Percentiles rank a stretch among this genome's conserved stretches.
Conservation (phyloP, 1,140 invertebrate species). For the Galendromus occidentalis region DNA sequence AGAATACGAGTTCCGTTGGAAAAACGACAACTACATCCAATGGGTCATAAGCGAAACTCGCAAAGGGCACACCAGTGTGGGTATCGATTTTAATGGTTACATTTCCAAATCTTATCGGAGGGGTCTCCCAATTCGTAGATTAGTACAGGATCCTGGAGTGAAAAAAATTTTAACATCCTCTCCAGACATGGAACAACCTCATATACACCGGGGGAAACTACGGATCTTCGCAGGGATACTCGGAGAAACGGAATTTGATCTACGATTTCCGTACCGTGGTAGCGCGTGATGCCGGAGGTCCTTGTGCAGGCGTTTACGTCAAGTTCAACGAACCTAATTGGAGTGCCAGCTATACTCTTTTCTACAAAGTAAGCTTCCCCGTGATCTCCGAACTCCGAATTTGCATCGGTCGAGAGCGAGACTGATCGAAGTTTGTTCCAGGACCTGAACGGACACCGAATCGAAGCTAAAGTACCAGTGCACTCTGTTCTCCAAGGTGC, state of each 20-base stretch:
- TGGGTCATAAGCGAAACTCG: slow-evolving; percentile 46
- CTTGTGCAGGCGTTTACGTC: slow-evolving; percentile 63
- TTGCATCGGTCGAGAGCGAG: no score
- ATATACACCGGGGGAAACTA: slow-evolving; percentile 57
- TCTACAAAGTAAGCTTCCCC: slow-evolving; percentile 45
- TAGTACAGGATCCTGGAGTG: neutral
- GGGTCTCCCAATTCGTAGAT: neutral
- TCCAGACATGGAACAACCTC: slow-evolving; percentile 33
- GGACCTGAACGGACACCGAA: neutral
- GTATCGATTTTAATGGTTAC: neutral
- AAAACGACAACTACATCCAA: slow-evolving; percentile 48
- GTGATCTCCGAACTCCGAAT: no score
- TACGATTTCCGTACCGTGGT: slow-evolving; percentile 66
- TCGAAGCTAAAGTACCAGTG: neutral
- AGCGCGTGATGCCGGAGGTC: slow-evolving; percentile 52
- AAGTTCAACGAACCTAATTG: slow-evolving; percentile 36
- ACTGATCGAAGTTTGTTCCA: neutral
- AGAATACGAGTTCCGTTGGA: slow-evolving; percentile 55
- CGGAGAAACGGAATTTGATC: slow-evolving; percentile 64
- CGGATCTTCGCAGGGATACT: slow-evolving; percentile 55
- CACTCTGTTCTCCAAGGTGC: neutral
- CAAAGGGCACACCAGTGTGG: slow-evolving; percentile 13
- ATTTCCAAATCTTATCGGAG: neutral
- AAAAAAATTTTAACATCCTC: neutral
- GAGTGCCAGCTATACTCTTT: slow-evolving; percentile 46